Evolutionary conservation across 2,113 vertebrate species (phyloP).

Genomic region (Galeopterus variegatus): DNA sequence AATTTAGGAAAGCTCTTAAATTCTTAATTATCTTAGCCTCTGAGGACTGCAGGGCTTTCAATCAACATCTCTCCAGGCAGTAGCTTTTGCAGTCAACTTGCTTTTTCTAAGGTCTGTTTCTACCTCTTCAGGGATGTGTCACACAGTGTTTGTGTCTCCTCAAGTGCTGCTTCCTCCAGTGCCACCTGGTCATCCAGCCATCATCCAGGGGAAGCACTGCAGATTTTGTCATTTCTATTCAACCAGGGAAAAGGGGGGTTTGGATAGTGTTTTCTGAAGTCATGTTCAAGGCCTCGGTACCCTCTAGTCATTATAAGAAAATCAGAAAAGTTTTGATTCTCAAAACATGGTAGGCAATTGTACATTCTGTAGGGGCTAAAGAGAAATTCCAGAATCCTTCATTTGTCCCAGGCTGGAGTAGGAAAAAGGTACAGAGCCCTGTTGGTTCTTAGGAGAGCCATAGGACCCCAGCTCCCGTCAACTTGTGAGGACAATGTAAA

Average conservation of each 20-base stretch:
- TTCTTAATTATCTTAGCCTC: constrained; percentile 64
- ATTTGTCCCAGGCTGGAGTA: background rate
- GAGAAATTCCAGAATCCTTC: background rate
- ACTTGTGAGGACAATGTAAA: background rate
- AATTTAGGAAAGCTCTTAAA: constrained; percentile 58
- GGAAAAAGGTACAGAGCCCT: background rate
- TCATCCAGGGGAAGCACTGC: background rate
- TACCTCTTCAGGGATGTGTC: background rate
- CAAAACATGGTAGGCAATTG: background rate
- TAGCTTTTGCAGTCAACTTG: background rate
- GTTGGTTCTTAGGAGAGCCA: background rate
- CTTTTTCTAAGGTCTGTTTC: constrained; percentile 6
- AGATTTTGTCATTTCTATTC: background rate
- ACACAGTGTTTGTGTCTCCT: background rate
- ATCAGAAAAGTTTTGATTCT: background rate
- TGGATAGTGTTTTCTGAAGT: background rate
- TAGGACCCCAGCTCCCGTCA: background rate
- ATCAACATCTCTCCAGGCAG: constrained; percentile 57
- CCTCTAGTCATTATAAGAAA: background rate
- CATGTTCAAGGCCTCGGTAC: background rate
- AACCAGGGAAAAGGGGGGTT: background rate
- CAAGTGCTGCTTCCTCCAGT: background rate
- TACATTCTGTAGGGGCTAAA: background rate
- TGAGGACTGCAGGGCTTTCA: constrained; percentile 44
- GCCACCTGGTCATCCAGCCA: background rate